Evolutionary conservation across 2,113 vertebrate species (phyloP).

Genomic region (Nanorana parkeri): DNA sequence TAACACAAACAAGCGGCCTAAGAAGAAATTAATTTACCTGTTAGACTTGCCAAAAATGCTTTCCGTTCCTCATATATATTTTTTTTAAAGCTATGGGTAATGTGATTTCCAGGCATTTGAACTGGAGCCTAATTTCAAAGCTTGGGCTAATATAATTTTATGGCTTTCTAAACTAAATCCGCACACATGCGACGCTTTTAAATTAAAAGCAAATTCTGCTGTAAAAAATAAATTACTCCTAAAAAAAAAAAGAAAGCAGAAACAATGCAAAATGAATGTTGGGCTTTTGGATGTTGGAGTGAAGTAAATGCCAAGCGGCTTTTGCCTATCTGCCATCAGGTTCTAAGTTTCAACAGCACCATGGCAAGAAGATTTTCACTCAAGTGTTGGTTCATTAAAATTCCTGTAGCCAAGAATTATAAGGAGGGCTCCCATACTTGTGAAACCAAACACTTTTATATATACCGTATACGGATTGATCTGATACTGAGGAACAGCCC

Average conservation of each 20-base stretch:
- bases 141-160: constrained; percentile 42
- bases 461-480: too few species aligned
- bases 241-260: too few species aligned
- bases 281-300: background rate
- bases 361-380: background rate
- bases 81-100: constrained; percentile 42
- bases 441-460: background rate
- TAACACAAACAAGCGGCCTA: constrained; percentile 45
- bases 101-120: constrained; percentile 49
- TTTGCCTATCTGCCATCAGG: too few species aligned
- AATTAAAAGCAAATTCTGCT: constrained; percentile 29
- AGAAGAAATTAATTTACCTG: constrained; percentile 23
- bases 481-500: too few species aligned
- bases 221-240: background rate
- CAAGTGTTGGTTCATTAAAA: background rate
- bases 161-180: constrained; percentile 42
- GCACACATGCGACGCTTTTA: constrained; percentile 16
- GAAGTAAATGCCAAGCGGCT: background rate
- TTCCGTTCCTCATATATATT: constrained; percentile 49
- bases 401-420: background rate
- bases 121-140: constrained; percentile 48
- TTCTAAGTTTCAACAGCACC: background rate
- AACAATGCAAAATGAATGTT: background rate
- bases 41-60: constrained; percentile 36
- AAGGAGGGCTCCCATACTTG: background rate